Evolutionary conservation across 2,888 invertebrate species (phyloP).

Genomic region (Philonicus albiceps): DNA sequence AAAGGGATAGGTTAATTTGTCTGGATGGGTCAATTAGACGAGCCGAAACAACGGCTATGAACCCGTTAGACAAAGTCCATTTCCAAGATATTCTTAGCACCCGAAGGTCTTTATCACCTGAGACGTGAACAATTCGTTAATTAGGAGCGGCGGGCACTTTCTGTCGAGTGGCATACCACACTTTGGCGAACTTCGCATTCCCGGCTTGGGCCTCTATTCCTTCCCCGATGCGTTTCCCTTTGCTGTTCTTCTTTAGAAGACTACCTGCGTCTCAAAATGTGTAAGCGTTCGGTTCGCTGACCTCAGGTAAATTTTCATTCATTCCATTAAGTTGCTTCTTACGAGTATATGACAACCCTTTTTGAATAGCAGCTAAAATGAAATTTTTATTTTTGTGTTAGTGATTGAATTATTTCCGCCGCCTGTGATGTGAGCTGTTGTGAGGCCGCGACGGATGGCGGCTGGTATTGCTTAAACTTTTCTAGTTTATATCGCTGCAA

Average conservation of each 20-base stretch:
- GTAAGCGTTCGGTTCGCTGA: not conserved
- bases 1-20: not conserved
- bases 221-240: not conserved
- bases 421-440: not conserved
- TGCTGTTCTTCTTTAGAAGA: not conserved
- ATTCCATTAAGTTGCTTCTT: not conserved
- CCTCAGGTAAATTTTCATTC: slow-evolving; percentile 6
- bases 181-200: not conserved
- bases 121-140: not conserved
- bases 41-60: not conserved
- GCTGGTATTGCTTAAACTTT: not conserved
- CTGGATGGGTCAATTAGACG: not conserved
- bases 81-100: not conserved
- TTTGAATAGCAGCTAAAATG: not conserved
- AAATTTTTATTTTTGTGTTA: not conserved
- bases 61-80: not conserved
- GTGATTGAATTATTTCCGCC: slow-evolving; percentile 1
- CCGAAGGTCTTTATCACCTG: not conserved
- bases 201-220: not conserved
- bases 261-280: not conserved
- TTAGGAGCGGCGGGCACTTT: not conserved
- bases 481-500: not conserved
- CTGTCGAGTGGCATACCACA: not conserved
- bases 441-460: not conserved
- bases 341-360: not conserved